Conservation (phyloP, 2,797 vertebrate genomes). For the Schizothorax lantsangensis region DNA sequence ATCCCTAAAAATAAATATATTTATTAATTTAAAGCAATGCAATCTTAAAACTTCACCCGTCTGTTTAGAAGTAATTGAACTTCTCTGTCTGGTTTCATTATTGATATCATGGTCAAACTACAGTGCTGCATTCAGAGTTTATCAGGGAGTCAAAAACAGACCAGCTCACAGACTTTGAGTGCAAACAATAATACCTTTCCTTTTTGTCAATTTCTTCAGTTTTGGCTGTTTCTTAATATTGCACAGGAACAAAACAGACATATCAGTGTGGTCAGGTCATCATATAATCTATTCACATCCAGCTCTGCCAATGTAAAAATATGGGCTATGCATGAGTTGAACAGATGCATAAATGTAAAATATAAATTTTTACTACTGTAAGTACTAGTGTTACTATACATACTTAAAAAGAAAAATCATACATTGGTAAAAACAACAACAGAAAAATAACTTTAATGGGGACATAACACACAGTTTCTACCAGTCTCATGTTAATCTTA, state of each 20-base stretch:
- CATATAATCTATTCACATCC: not conserved
- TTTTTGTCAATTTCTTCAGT: not conserved
- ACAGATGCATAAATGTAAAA: not conserved
- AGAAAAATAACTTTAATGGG: not conserved
- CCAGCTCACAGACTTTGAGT: not conserved
- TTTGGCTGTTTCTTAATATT: not conserved
- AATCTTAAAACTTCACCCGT: not conserved
- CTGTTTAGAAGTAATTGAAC: not conserved
- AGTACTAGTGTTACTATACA: no score
- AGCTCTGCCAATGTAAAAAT: not conserved
- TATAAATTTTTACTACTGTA: not conserved
- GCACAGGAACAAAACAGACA: not conserved
- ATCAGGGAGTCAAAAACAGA: conserved; percentile 8
- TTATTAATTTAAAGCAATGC: not conserved
- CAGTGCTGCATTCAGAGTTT: not conserved
- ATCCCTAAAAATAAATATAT: not conserved
- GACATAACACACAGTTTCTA: no score
- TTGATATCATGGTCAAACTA: conserved; percentile 24
- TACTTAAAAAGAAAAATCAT: not conserved
- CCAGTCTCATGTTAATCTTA: no score
- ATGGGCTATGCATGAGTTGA: not conserved
- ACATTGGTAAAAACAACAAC: not conserved
- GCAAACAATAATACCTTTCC: not conserved
- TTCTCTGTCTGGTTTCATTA: not conserved
- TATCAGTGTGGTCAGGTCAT: not conserved